Percentiles rank a stretch among this genome's conserved stretches.
phyloP scores from a whole-genome alignment of 2,797 vertebrate species.

The Cygnus olor region DNA sequence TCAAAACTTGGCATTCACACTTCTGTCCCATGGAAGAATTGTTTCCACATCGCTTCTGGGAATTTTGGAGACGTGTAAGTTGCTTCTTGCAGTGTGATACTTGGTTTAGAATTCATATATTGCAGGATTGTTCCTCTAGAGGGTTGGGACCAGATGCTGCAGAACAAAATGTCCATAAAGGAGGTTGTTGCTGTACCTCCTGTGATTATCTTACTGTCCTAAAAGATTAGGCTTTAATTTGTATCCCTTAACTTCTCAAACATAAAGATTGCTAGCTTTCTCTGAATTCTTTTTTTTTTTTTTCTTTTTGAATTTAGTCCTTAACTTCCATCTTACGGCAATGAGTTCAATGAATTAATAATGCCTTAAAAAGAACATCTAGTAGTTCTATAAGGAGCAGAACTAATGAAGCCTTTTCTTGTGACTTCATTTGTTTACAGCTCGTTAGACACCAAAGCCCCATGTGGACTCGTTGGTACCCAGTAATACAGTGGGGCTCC shows the following conservation, averaged over 20 bases:
- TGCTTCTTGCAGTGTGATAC: neutral
- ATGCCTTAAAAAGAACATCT: neutral
- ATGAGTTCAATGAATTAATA: neutral
- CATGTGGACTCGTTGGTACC: constrained; percentile 7
- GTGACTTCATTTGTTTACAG: constrained; percentile 28
- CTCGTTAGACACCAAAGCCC: constrained; percentile 2
- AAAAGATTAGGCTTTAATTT: constrained; percentile 2
- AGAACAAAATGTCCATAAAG: neutral
- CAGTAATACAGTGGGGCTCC: neutral
- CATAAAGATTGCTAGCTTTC: neutral
- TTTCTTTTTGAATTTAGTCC: neutral
- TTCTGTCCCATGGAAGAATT: neutral
- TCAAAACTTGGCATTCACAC: neutral
- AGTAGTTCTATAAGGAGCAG: neutral
- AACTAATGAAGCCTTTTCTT: constrained; percentile 41
- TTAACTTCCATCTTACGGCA: constrained; percentile 9
- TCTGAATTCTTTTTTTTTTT: neutral
- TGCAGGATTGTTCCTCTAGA: neutral
- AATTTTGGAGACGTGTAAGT: neutral
- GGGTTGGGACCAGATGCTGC: neutral
- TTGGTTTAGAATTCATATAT: neutral
- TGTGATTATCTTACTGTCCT: neutral
- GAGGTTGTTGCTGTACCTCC: neutral
- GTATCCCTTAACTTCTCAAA: neutral
- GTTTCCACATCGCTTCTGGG: neutral